A percentile compares a stretch with the other conserved stretches of the same genome.
phyloP scores from a whole-genome alignment of 2,797 vertebrate genomes.

The Rhodeus uyekii region DNA sequence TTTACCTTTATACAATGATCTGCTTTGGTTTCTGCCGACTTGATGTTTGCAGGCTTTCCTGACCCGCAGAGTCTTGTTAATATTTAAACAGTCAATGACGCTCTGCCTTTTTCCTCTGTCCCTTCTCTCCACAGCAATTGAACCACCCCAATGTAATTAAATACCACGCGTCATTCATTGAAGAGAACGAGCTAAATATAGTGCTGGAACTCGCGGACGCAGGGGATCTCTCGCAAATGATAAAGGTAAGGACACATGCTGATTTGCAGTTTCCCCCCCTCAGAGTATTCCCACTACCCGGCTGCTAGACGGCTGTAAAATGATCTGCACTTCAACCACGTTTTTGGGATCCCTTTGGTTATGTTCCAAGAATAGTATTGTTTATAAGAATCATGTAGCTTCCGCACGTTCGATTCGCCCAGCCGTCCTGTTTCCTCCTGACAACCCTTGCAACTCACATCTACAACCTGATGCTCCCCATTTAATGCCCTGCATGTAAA shows the following conservation, averaged over 20 bases:
- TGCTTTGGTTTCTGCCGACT: constrained; percentile 33
- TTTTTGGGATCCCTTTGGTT: neutral
- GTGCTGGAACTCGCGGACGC: constrained; percentile 97
- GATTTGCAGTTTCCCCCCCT: constrained; percentile 15
- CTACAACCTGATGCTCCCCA: constrained; percentile 71
- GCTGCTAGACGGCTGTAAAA: neutral
- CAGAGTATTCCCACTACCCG: neutral
- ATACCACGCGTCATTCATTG: constrained; percentile 97
- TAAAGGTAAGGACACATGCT: constrained; percentile 83
- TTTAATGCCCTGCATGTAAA: constrained; percentile 71
- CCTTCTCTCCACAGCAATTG: constrained; percentile 83
- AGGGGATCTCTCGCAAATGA: constrained; percentile 97
- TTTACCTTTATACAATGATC: constrained; percentile 34
- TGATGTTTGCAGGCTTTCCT: constrained; percentile 39
- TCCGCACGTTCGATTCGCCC: neutral
- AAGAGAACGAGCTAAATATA: constrained; percentile 97
- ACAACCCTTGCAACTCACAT: constrained; percentile 46
- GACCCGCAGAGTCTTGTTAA: constrained; percentile 52
- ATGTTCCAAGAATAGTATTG: neutral
- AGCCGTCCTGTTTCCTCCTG: constrained; percentile 13
- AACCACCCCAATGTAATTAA: constrained; percentile 99
- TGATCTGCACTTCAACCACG: neutral
- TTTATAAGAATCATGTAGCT: constrained; percentile 4
- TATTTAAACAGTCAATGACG: constrained; percentile 63
- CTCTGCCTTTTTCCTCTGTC: constrained; percentile 41